A percentile compares a stretch with the other conserved stretches of the same genome.
These are phyloP conservation scores for Ictalurus punctatus DNA, from an alignment of 2,113 vertebrate species.

Conservation along the genomic window DNA sequence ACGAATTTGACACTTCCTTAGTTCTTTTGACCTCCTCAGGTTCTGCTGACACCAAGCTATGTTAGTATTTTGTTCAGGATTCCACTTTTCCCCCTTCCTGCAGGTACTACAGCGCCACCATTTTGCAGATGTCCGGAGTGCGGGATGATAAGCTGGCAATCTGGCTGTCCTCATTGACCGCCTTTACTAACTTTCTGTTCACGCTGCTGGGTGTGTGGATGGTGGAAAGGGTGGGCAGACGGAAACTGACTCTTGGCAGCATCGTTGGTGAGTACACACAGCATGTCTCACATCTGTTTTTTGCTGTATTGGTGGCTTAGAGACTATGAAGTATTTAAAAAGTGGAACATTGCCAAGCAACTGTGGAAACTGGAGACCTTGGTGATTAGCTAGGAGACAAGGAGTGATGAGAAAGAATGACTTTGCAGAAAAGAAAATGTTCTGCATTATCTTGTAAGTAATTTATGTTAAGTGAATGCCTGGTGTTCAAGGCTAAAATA, in stretches of 20 bases:
- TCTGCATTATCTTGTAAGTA: not conserved
- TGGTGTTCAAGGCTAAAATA: not conserved
- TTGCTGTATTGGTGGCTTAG: not conserved
- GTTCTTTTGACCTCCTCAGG: not conserved
- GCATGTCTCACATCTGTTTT: not conserved
- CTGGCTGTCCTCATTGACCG: conserved; percentile 90
- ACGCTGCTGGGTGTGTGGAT: conserved; percentile 95
- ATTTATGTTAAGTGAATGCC: not conserved
- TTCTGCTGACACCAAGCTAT: not conserved
- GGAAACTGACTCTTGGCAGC: conserved; percentile 89
- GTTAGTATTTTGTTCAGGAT: not conserved
- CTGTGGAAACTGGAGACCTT: not conserved
- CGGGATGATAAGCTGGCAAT: conserved; percentile 90
- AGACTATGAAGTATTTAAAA: conserved; percentile 3
- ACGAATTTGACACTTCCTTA: not conserved
- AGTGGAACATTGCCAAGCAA: conserved; percentile 13
- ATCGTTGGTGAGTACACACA: conserved; percentile 79
- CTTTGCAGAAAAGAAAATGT: not conserved
- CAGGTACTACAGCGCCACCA: conserved; percentile 99
- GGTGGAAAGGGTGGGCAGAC: conserved; percentile 90
- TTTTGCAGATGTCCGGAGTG: conserved; percentile 98
- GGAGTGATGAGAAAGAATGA: not conserved
- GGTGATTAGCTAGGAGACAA: conserved; percentile 9
- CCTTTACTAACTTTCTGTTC: conserved; percentile 95
- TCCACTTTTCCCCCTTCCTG: not conserved